Percentiles rank a stretch among this genome's conserved stretches.
Conservation (phyloP, 2,797 vertebrate genomes). For the Premnoplex brunnescens region DNA sequence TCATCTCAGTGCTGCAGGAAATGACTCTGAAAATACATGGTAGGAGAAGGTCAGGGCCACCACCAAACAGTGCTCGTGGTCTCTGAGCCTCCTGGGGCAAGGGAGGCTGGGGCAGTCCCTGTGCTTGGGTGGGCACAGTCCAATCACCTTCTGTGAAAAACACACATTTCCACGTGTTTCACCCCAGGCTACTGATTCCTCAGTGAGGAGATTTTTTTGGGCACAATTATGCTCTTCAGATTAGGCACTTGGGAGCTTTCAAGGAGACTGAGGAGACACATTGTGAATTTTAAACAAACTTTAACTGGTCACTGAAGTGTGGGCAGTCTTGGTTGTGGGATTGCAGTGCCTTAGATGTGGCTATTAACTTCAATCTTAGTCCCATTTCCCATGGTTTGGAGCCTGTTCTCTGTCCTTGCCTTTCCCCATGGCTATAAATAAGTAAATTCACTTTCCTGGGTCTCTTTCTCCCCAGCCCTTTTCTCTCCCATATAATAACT, state of each 20-base stretch:
- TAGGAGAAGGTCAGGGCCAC: neutral
- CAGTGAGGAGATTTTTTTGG: neutral
- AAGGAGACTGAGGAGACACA: neutral
- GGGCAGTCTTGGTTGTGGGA: neutral
- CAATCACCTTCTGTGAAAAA: neutral
- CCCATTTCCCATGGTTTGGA: accelerated
- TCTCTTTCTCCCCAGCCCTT: neutral
- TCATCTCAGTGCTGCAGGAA: neutral
- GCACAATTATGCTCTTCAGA: neutral
- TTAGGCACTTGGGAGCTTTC: neutral
- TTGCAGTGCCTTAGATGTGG: neutral
- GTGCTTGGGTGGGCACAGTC: neutral
- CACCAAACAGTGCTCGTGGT: neutral
- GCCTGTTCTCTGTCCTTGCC: neutral
- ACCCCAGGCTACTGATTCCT: neutral
- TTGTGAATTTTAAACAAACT: neutral
- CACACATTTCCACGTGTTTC: neutral
- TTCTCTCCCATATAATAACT: neutral
- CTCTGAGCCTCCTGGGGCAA: neutral
- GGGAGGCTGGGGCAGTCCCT: neutral
- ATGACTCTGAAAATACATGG: accelerated
- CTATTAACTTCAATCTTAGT: neutral
- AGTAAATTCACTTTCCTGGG: neutral
- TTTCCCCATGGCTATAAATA: neutral
- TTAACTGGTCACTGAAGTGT: neutral